These are phyloP conservation scores for Pantherophis vulpinus DNA, from an alignment of 2,797 vertebrate species.

Conservation along the genomic window DNA sequence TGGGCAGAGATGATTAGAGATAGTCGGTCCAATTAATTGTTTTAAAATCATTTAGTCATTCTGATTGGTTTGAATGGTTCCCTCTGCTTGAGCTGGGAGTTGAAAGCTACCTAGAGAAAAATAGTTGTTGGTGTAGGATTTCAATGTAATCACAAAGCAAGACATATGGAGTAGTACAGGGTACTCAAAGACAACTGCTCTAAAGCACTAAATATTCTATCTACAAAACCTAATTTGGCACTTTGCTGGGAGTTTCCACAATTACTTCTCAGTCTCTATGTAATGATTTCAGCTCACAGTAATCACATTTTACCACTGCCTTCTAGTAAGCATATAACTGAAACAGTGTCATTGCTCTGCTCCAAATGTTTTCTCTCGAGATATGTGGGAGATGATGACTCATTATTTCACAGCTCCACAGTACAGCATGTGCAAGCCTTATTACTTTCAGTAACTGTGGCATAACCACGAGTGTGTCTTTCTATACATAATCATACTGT, in stretches of 20 bases:
- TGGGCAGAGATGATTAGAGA: background rate
- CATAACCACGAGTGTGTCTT: constrained; percentile 10
- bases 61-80: background rate
- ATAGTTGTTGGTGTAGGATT: background rate
- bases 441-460: constrained; percentile 32
- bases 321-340: constrained; percentile 33
- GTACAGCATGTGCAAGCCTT: constrained; percentile 11
- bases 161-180: background rate
- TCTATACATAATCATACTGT: constrained; percentile 4
- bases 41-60: background rate
- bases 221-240: background rate
- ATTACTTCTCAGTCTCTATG: background rate
- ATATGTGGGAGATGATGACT: constrained; percentile 31
- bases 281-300: background rate
- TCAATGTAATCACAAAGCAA: background rate
- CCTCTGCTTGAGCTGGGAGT: background rate
- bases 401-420: constrained; percentile 54
- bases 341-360: constrained; percentile 9
- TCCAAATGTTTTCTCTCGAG: background rate
- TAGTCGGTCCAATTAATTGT: background rate
- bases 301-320: constrained; percentile 29
- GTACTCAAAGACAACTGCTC: background rate
- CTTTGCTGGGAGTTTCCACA: background rate
- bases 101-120: background rate
- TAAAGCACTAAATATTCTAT: background rate